These are phyloP conservation scores for Bagarius yarrelli DNA, from an alignment of 2,113 vertebrate genomes.

Conservation along the genomic window DNA sequence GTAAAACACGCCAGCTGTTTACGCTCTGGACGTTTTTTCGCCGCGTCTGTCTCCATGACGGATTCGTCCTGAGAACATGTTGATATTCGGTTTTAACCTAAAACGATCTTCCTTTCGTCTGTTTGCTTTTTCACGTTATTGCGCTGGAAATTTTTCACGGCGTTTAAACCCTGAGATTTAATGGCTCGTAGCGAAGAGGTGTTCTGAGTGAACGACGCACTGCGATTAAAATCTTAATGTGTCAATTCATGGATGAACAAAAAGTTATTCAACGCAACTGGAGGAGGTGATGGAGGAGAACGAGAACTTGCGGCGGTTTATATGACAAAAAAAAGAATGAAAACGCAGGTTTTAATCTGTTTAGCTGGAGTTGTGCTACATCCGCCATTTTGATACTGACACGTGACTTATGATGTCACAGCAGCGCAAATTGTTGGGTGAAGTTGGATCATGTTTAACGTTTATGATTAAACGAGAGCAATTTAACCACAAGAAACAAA, in stretches of 20 bases:
- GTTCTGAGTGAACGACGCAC: conserved; percentile 66
- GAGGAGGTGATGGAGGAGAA: conserved; percentile 53
- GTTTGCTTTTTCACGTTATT: conserved; percentile 23
- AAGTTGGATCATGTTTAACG: too few relatives aligned
- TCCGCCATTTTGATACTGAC: too few relatives aligned
- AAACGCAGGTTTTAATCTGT: not conserved
- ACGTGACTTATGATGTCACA: too few relatives aligned
- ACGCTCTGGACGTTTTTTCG: not conserved
- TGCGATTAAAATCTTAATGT: conserved; percentile 72
- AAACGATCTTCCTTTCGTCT: not conserved
- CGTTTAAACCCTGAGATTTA: conserved; percentile 54
- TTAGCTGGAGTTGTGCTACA: too few relatives aligned
- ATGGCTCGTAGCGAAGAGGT: conserved; percentile 68
- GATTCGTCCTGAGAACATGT: not conserved
- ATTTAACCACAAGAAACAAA: too few relatives aligned
- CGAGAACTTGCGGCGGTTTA: too few relatives aligned
- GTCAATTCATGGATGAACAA: conserved; percentile 64
- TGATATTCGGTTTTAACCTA: conserved; percentile 1
- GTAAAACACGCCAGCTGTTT: not conserved
- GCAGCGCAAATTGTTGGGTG: too few relatives aligned
- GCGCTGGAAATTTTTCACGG: conserved; percentile 30
- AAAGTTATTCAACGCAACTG: conserved; percentile 61
- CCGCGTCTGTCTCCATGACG: not conserved
- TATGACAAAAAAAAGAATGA: not conserved
- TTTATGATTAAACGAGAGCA: too few relatives aligned